phyloP scores from a whole-genome alignment of 92 coral and sea anemone genomes.

The Epizoanthus fatuus region DNA sequence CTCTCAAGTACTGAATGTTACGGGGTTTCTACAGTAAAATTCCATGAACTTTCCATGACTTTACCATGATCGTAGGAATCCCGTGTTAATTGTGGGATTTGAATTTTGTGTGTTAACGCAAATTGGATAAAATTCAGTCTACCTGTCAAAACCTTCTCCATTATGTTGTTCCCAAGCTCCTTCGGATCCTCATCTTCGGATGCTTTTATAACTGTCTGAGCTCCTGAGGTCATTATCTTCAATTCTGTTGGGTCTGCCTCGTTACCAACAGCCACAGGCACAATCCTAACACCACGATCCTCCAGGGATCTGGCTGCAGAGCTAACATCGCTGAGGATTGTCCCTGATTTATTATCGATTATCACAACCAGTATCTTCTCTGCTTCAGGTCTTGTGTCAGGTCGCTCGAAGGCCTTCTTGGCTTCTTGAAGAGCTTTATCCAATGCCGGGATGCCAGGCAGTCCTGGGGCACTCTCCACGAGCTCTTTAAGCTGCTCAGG shows the following conservation, averaged over 20 bases:
- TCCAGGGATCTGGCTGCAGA: constrained; percentile 81
- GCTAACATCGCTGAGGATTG: constrained; percentile 65
- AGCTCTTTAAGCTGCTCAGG: constrained; percentile 64
- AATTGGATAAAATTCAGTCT: not conserved
- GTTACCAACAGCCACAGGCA: constrained; percentile 88
- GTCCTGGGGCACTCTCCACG: constrained; percentile 57
- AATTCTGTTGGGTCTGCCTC: constrained; percentile 75
- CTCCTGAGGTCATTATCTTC: constrained; percentile 58
- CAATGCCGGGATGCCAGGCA: constrained; percentile 70
- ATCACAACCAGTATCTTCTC: constrained; percentile 86
- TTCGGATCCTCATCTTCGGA: constrained; percentile 70
- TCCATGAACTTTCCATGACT: no score
- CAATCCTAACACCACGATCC: constrained; percentile 63
- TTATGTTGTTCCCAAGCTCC: constrained; percentile 70
- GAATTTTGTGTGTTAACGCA: no score
- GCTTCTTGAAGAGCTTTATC: constrained; percentile 78
- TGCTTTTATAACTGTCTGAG: constrained; percentile 59
- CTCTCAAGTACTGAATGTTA: no score
- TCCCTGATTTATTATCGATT: constrained; percentile 83
- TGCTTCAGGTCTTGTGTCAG: constrained; percentile 76
- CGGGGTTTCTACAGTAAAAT: no score
- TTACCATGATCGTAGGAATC: no score
- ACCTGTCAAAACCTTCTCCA: constrained; percentile 73
- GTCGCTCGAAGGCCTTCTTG: constrained; percentile 60
- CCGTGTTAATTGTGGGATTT: no score